Base-by-base conservation (phyloP, 1,140 invertebrate genomes). In the Neodiprion pinetum region DNA sequence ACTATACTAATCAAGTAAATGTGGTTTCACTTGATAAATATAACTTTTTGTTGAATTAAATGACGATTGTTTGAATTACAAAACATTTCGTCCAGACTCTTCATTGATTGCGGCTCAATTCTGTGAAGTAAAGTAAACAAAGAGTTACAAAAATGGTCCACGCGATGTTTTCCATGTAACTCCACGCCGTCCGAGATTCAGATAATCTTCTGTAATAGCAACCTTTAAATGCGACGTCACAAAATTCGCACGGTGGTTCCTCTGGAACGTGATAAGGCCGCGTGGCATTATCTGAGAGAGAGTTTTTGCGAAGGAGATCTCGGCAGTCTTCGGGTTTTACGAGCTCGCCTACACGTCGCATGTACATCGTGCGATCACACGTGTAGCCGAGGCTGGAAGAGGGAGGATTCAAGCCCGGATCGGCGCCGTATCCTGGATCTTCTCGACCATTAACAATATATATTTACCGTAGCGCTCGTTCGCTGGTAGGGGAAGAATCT, bases 361-460 rank as follows among this genome's bases (percentile, higher is more conserved):
- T 5, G 28, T 40, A 40, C 28, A 5, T 40, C 28, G 53, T 61
- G 53, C 53, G 53, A 61, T 61, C 53, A 61, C 53, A 61, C 53
- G 53, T 61, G 53, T 61, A 5, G 11, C 53, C 9, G 53, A 61
- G n/a, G 11, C 53, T 61, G 53, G 53, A 61, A 17, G 53, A 17
- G 11, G 53, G 53, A 61, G 53, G 53, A 17, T 8, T 61, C 11
- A 17, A 17, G 4, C 28, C 28, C 28, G 53, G 53, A 61, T 61
- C 11, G 11, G 11, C 53, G 28, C 53, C 53, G n/a, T 61, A 61
- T 61, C 53, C 53, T 61, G 53, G n/a, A 61, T 61, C 11, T 61
- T 61, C 53, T 61, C 53, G 53, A 61, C 53, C 53, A 61, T 61
- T 61, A 61, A 61, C 53, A 61, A 61, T 61, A 61, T 61, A 61